phyloP scores from a whole-genome alignment of 2,888 invertebrate species.

The Scaptomyza caliginosa region DNA sequence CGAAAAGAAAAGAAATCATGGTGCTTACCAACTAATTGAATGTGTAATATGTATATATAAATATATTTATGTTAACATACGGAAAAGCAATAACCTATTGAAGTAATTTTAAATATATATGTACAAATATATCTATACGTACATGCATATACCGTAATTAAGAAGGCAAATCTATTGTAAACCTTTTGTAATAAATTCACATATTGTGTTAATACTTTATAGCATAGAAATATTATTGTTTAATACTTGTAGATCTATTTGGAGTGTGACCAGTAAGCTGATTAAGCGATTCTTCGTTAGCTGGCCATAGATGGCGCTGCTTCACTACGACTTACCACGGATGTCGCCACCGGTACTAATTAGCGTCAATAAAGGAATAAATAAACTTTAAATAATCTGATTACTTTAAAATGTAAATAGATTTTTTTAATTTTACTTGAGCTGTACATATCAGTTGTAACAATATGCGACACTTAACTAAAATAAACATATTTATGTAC shows the following conservation, averaged over 20 bases:
- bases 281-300: neutral
- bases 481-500: constrained; percentile 20
- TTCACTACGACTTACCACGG: neutral
- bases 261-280: neutral
- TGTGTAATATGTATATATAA: constrained; percentile 44
- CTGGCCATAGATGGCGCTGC: constrained; percentile 1
- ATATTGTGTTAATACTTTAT: neutral
- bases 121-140: neutral
- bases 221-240: neutral
- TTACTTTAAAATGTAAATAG: constrained; percentile 14
- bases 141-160: constrained; percentile 1
- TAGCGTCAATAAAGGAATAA: neutral
- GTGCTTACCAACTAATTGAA: constrained; percentile 44
- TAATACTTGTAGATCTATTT: neutral
- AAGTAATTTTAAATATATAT: constrained; percentile 40
- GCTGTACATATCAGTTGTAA: constrained; percentile 12
- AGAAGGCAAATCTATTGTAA: neutral
- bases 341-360: constrained; percentile 28
- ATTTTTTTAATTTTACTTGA: constrained; percentile 39
- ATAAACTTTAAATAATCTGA: neutral
- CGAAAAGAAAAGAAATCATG: constrained; percentile 13
- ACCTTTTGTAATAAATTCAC: constrained; percentile 1
- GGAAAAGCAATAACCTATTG: constrained; percentile 15
- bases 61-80: constrained; percentile 17
- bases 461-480: constrained; percentile 31